These are phyloP conservation scores for Actinernus sp. DNA, from an alignment of 92 coral and sea anemone genomes.

Conservation along the genomic window DNA sequence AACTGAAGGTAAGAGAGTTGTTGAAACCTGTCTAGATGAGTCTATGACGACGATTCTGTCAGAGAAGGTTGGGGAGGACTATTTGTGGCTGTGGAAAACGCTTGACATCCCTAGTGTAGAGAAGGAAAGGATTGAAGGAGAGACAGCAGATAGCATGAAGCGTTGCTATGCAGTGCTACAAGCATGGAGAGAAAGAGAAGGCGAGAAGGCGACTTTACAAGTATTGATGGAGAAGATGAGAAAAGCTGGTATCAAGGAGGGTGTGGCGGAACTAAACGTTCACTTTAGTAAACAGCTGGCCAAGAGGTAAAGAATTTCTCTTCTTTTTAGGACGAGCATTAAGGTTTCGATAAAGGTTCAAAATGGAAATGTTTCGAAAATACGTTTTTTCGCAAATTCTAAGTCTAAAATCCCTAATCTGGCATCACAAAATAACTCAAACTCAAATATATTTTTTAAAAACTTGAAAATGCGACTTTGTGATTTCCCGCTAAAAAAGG, in stretches of 20 bases:
- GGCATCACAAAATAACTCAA: too few relatives aligned
- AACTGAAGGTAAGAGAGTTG: slow-evolving; percentile 7
- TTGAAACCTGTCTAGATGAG: slow-evolving; percentile 1
- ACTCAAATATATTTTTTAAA: too few relatives aligned
- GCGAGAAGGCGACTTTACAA: slow-evolving; percentile 2
- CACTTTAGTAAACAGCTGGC: neutral
- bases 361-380: too few relatives aligned
- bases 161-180: neutral
- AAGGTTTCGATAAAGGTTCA: too few relatives aligned
- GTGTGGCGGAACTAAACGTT: neutral
- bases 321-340: too few relatives aligned
- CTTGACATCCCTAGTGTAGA: neutral
- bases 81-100: neutral
- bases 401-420: too few relatives aligned
- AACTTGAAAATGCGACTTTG: too few relatives aligned
- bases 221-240: slow-evolving; percentile 2
- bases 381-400: too few relatives aligned
- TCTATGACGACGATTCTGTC: neutral
- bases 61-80: neutral
- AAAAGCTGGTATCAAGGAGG: neutral
- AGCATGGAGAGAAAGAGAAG: neutral
- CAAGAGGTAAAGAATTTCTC: too few relatives aligned
- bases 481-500: too few relatives aligned
- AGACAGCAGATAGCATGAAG: neutral
- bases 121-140: too few relatives aligned